Evolutionary conservation across 2,113 vertebrate genomes (phyloP).

Genomic region (Gadus macrocephalus): DNA sequence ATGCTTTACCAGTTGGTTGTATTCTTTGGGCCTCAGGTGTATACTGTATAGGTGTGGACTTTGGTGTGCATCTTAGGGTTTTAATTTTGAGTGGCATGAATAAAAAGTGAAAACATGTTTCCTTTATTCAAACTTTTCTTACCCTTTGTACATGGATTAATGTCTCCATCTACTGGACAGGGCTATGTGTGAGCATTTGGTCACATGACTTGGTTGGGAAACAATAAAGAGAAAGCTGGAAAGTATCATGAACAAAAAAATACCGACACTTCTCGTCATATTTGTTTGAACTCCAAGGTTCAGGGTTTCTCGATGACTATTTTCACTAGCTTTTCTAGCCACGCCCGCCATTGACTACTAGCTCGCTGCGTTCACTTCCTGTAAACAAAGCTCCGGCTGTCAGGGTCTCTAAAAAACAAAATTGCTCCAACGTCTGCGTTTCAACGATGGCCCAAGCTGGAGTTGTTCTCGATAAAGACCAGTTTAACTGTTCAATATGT

Average conservation of each 20-base stretch:
- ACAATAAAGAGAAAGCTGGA: not conserved
- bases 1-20: constrained; percentile 7
- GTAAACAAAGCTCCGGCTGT: constrained; percentile 48
- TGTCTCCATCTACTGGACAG: constrained; percentile 2
- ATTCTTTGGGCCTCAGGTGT: too few relatives aligned
- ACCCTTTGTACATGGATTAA: not conserved
- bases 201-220: not conserved
- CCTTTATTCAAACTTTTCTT: not conserved
- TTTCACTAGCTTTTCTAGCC: not conserved
- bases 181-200: not conserved
- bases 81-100: not conserved
- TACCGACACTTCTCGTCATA: too few relatives aligned
- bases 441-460: constrained; percentile 68
- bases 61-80: not conserved
- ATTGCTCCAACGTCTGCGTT: not conserved
- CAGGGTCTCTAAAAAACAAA: not conserved
- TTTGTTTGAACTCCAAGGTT: too few relatives aligned
- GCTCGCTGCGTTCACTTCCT: constrained; percentile 32
- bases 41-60: not conserved
- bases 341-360: constrained; percentile 18
- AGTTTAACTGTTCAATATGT: constrained; percentile 74
- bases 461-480: constrained; percentile 68
- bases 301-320: too few relatives aligned
- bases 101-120: not conserved
- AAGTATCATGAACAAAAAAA: not conserved